Evolutionary conservation across 2,113 vertebrate species (phyloP).

Genomic region (Glaucomys volans): DNA sequence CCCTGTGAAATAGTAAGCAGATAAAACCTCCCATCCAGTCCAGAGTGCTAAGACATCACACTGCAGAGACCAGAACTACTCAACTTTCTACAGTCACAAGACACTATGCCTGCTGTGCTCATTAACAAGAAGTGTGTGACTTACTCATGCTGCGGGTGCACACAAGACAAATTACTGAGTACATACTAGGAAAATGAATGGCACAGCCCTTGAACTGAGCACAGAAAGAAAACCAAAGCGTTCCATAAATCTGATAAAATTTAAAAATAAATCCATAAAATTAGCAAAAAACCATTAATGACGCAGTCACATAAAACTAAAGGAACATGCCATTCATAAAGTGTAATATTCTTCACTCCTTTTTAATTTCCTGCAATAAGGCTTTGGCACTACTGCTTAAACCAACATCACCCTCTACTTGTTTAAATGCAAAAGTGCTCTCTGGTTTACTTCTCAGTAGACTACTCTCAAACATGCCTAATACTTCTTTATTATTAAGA

Average conservation of each 20-base stretch:
- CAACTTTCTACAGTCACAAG: background rate
- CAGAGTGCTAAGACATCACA: background rate
- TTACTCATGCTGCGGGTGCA: background rate
- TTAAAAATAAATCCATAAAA: slow-evolving; percentile 69
- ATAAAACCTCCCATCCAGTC: background rate
- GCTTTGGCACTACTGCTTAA: slow-evolving; percentile 60
- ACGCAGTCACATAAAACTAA: slow-evolving; percentile 64
- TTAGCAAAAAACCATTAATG: slow-evolving; percentile 77
- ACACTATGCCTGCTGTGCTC: background rate
- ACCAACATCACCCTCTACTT: slow-evolving; percentile 58
- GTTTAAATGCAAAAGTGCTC: slow-evolving; percentile 57
- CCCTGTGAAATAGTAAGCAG: background rate
- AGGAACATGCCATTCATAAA: slow-evolving; percentile 69
- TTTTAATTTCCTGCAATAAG: slow-evolving; percentile 75
- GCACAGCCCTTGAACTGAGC: background rate
- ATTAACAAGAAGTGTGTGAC: slow-evolving; percentile 12
- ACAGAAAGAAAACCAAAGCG: slow-evolving; percentile 26
- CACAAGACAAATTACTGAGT: background rate
- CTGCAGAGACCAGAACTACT: background rate
- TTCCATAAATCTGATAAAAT: slow-evolving; percentile 69
- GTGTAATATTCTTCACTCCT: slow-evolving; percentile 66
- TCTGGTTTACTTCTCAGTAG: slow-evolving; percentile 38
- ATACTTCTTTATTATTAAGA: slow-evolving; percentile 57
- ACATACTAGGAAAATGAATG: background rate
- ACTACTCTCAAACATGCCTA: slow-evolving; percentile 51